Percentiles rank a stretch among this genome's conserved stretches.
phyloP scores from a whole-genome alignment of 2,888 invertebrate species.

The Pheosia gnoma region DNA sequence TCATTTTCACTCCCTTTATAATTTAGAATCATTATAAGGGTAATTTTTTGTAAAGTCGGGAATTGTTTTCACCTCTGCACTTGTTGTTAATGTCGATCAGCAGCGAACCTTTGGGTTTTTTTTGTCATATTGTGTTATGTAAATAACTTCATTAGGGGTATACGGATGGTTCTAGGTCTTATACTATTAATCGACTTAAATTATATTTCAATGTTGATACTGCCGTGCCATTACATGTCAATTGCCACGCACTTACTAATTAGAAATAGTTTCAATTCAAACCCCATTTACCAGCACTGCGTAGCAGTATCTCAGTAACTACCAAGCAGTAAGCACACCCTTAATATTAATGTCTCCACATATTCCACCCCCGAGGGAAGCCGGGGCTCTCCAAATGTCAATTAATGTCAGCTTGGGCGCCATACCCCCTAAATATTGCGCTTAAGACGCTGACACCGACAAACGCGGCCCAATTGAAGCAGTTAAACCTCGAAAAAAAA shows the following conservation, averaged over 20 bases:
- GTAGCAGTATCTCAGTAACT: background rate
- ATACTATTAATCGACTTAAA: too few species aligned
- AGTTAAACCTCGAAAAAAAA: background rate
- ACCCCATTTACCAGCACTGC: background rate
- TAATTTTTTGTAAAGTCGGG: too few species aligned
- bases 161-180: too few species aligned
- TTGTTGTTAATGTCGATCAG: too few species aligned
- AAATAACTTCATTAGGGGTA: too few species aligned
- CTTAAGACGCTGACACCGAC: constrained; percentile 1
- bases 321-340: constrained; percentile 27
- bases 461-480: background rate
- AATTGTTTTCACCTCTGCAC: too few species aligned
- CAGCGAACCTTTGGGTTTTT: too few species aligned
- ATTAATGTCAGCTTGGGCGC: constrained; percentile 43
- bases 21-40: too few species aligned
- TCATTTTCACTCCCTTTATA: background rate
- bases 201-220: too few species aligned
- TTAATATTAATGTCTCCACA: constrained; percentile 35
- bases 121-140: too few species aligned
- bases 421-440: constrained; percentile 34
- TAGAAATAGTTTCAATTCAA: background rate
- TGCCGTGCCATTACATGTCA: too few species aligned
- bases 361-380: constrained; percentile 33
- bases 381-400: constrained; percentile 46
- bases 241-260: background rate